Evolutionary conservation across 1,140 invertebrate genomes (phyloP).

Genomic region (Aphelenchoides besseyi): DNA sequence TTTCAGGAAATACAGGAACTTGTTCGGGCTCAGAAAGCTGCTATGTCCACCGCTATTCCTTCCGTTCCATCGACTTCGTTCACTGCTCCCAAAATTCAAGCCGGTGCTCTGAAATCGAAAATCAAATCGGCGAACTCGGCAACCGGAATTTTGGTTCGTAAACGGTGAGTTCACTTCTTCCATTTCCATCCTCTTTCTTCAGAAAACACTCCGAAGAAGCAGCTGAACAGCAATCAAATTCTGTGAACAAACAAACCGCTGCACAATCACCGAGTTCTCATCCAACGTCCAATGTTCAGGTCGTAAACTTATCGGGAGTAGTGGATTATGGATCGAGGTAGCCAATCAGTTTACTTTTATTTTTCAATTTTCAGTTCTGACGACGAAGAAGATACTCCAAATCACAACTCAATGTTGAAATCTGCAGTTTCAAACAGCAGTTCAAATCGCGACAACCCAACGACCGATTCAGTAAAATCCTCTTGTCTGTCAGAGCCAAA

Average conservation of each 20-base stretch:
- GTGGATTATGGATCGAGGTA: conserved; percentile 11
- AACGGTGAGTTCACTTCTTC: background rate
- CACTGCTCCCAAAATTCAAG: conserved; percentile 16
- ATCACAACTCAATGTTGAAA: background rate
- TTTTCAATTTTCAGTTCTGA: background rate
- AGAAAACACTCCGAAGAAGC: conserved; percentile 15
- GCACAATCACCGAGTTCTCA: background rate
- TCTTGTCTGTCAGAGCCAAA: too few relatives aligned
- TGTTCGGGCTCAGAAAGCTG: conserved; percentile 23
- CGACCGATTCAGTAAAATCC: too few relatives aligned
- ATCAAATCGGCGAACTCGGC: background rate
- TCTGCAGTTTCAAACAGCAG: background rate
- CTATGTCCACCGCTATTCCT: conserved; percentile 24
- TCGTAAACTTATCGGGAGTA: background rate
- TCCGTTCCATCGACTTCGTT: conserved; percentile 4
- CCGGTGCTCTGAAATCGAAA: conserved; percentile 9
- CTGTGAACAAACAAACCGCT: background rate
- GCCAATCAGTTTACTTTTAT: background rate
- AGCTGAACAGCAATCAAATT: conserved; percentile 11
- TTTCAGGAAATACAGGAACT: conserved; percentile 24
- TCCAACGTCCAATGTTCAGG: background rate
- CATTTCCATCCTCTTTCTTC: background rate
- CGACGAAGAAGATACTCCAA: background rate
- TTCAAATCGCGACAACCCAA: background rate
- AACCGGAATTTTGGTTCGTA: conserved; percentile 16